These are phyloP conservation scores for Tragelaphus scriptus DNA, from an alignment of 2,113 vertebrate species.

Conservation along the genomic window DNA sequence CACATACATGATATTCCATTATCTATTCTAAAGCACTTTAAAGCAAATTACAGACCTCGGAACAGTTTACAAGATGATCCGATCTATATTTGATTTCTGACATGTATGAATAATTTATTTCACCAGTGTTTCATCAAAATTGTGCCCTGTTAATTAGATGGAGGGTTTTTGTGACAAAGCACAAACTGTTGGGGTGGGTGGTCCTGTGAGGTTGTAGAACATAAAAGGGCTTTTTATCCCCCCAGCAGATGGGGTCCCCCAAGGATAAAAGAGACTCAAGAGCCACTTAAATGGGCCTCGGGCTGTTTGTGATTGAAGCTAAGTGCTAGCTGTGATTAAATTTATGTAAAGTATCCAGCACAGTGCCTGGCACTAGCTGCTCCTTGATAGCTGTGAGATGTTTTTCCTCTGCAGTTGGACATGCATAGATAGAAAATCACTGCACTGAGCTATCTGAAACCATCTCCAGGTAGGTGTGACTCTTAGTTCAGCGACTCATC, in stretches of 20 bases:
- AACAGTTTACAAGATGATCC: constrained; percentile 34
- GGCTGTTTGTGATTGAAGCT: not conserved
- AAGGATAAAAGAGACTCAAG: constrained; percentile 56
- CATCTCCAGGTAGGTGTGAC: not conserved
- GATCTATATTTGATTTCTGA: constrained; percentile 59
- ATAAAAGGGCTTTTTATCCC: constrained; percentile 55
- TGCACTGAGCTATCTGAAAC: not conserved
- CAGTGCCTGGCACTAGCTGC: not conserved
- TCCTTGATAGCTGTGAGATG: not conserved
- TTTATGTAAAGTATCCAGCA: constrained; percentile 46
- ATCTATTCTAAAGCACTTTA: not conserved
- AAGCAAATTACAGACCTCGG: not conserved
- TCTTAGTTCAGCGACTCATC: not conserved
- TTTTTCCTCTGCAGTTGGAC: not conserved
- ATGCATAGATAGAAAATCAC: not conserved
- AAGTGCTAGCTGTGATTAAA: constrained; percentile 43
- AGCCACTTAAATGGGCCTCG: constrained; percentile 52
- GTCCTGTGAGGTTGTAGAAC: constrained; percentile 32
- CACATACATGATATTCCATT: not conserved
- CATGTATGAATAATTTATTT: constrained; percentile 57
- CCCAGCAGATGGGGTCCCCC: constrained; percentile 49
- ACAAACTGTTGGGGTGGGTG: constrained; percentile 55
- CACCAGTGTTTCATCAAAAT: constrained; percentile 61
- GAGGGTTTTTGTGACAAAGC: constrained; percentile 44
- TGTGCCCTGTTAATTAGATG: constrained; percentile 46